These are phyloP conservation scores for Aldabrachelys gigantea DNA, from an alignment of 2,113 vertebrate genomes.

Conservation along the genomic window DNA sequence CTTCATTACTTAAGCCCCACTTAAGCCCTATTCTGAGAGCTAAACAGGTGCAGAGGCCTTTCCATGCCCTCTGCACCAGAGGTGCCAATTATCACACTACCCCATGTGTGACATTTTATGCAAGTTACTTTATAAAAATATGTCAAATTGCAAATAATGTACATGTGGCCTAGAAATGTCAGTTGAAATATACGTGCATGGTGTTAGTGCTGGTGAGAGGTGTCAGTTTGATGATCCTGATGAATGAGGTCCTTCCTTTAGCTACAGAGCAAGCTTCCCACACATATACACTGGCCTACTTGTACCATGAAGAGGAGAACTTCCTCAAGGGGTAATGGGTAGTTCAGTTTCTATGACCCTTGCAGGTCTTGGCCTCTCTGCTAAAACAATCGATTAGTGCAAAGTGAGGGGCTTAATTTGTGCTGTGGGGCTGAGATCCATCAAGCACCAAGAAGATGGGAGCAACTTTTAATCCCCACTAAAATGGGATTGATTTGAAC, in stretches of 20 bases:
- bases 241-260: not conserved
- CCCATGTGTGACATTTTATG: too few species aligned
- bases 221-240: not conserved
- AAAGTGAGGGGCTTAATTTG: not conserved
- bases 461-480: not conserved
- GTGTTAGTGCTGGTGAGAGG: not conserved
- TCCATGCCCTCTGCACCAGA: too few species aligned
- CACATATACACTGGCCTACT: not conserved
- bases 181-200: not conserved
- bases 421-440: not conserved
- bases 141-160: too few species aligned
- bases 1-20: too few species aligned
- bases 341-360: not conserved
- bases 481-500: not conserved
- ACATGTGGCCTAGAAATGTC: not conserved
- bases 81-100: too few species aligned
- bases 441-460: not conserved
- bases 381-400: not conserved
- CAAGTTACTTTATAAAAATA: too few species aligned
- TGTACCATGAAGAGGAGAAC: not conserved
- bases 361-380: not conserved
- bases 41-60: too few species aligned
- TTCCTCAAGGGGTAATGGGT: not conserved
- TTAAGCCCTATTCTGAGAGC: too few species aligned
- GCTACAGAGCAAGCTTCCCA: not conserved